phyloP scores from a whole-genome alignment of 2,113 vertebrate genomes.

The Fulmarus glacialis region DNA sequence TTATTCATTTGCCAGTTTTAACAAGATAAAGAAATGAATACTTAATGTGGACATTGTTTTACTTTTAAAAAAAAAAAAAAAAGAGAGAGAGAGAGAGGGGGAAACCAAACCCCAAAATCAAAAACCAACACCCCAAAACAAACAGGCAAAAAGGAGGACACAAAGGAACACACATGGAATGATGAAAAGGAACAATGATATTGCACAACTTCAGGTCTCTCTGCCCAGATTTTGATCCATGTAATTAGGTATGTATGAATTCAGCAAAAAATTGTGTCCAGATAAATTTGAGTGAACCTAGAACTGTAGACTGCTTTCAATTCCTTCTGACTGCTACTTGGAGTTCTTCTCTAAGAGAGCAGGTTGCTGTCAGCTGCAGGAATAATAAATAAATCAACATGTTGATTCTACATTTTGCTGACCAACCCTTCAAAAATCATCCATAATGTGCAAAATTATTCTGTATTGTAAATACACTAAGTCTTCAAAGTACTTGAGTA shows the following conservation, averaged over 20 bases:
- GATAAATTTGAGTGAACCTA: constrained; percentile 50
- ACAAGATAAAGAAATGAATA: constrained; percentile 68
- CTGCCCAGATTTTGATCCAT: constrained; percentile 66
- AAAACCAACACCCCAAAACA: neutral
- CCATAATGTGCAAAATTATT: constrained; percentile 11
- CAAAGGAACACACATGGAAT: constrained; percentile 68
- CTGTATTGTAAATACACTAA: neutral
- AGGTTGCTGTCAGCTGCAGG: constrained; percentile 6
- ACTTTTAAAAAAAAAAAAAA: neutral
- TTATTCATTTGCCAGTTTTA: constrained; percentile 75
- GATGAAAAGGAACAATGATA: constrained; percentile 72
- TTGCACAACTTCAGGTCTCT: constrained; percentile 77
- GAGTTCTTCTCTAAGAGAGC: constrained; percentile 12
- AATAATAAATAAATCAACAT: constrained; percentile 31
- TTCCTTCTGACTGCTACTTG: constrained; percentile 10
- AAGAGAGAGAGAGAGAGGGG: neutral
- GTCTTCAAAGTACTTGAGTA: constrained; percentile 27
- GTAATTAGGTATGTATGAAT: constrained; percentile 61
- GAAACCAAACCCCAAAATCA: neutral
- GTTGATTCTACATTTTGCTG: constrained; percentile 20
- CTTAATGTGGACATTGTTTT: constrained; percentile 47
- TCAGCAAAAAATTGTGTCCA: constrained; percentile 56
- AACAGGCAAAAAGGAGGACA: constrained; percentile 13
- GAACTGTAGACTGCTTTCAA: constrained; percentile 14
- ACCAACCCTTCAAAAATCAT: constrained; percentile 25